phyloP scores from a whole-genome alignment of 2,113 vertebrate species.

The Stigmatopora argus region DNA sequence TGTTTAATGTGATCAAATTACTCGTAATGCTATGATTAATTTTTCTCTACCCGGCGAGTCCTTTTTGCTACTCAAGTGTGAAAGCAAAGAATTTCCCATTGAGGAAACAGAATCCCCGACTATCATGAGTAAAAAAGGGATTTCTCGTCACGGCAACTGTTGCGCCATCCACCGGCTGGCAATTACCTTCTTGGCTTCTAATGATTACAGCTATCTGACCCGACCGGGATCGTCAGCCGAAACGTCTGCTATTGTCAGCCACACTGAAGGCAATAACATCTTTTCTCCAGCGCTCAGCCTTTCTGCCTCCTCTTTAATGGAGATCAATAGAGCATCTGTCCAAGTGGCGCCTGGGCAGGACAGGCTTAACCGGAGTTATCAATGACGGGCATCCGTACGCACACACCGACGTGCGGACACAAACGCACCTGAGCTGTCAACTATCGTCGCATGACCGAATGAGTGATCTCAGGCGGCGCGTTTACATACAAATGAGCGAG shows the following conservation, averaged over 20 bases:
- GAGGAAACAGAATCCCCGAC: background rate
- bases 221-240: constrained; percentile 50
- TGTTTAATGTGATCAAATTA: background rate
- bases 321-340: constrained; percentile 71
- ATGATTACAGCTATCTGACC: constrained; percentile 65
- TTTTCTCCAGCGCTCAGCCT: constrained; percentile 63
- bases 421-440: constrained; percentile 17
- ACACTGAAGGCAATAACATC: constrained; percentile 64
- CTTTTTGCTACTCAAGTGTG: too few species aligned
- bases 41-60: too few species aligned
- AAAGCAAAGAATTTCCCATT: too few species aligned
- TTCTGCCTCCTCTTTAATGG: constrained; percentile 66
- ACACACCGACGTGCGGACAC: background rate
- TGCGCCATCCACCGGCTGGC: constrained; percentile 33
- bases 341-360: constrained; percentile 55
- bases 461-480: constrained; percentile 34
- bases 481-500: constrained; percentile 34
- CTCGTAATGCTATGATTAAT: too few species aligned
- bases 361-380: constrained; percentile 58
- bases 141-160: constrained; percentile 27
- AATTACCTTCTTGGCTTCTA: constrained; percentile 33
- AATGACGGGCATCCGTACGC: constrained; percentile 35
- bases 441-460: constrained; percentile 35
- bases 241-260: constrained; percentile 57
- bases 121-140: background rate